Conservation (phyloP, 2,888 invertebrate species). For the Oegoconia quadripuncta region DNA sequence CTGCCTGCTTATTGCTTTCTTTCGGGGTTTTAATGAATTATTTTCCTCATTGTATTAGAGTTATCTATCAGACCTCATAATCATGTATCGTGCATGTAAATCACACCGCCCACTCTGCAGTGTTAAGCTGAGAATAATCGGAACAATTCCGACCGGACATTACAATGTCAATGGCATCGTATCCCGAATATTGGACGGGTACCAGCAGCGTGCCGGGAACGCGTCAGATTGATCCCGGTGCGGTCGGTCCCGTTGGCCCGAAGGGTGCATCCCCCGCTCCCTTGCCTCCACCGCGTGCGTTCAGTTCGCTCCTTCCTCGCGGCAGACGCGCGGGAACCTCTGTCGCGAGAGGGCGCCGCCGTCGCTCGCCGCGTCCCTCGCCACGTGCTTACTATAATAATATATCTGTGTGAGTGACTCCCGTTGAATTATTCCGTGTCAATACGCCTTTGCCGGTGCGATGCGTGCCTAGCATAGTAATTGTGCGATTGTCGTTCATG, state of each 20-base stretch:
- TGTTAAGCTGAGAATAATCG: background rate
- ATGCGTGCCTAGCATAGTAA: constrained; percentile 67
- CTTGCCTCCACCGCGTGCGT: constrained; percentile 37
- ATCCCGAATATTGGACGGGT: constrained; percentile 40
- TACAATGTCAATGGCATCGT: constrained; percentile 40
- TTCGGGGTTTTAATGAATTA: too few relatives aligned
- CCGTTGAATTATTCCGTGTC: constrained; percentile 62
- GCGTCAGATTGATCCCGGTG: constrained; percentile 39
- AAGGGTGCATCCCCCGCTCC: constrained; percentile 68
- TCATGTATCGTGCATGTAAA: too few relatives aligned
- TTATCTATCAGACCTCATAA: too few relatives aligned
- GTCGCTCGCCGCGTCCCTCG: constrained; percentile 39
- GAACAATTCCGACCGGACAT: constrained; percentile 3
- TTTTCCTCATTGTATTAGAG: too few relatives aligned
- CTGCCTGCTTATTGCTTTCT: too few relatives aligned
- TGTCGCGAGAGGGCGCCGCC: constrained; percentile 69
- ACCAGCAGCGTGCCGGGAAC: constrained; percentile 7
- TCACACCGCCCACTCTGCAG: too few relatives aligned
- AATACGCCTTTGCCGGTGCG: constrained; percentile 51
- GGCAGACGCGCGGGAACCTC: constrained; percentile 73
- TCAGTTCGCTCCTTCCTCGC: constrained; percentile 31
- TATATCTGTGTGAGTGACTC: constrained; percentile 61
- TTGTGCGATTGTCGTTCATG: constrained; percentile 48
- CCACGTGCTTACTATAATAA: constrained; percentile 45
- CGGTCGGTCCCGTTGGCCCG: constrained; percentile 23